phyloP scores from a whole-genome alignment of 1,140 invertebrate species.

The Conus betulinus region DNA sequence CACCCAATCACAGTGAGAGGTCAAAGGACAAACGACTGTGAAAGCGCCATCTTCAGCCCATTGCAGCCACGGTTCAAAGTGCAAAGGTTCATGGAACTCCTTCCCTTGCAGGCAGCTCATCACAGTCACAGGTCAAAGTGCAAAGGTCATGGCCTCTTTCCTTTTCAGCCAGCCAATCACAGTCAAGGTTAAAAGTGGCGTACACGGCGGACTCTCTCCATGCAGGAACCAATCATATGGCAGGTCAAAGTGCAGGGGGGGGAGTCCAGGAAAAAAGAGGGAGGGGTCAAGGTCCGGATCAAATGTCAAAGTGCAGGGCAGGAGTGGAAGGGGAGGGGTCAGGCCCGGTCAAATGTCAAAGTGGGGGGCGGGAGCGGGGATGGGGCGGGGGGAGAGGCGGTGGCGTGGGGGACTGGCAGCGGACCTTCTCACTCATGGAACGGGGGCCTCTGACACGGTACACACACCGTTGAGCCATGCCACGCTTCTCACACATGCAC shows the following conservation, averaged over 20 bases:
- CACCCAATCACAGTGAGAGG: too few species aligned
- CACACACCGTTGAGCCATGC: too few species aligned
- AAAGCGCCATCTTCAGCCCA: too few species aligned
- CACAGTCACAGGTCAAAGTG: background rate
- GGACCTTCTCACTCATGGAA: constrained; percentile 27
- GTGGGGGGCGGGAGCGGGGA: background rate
- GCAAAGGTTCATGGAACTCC: background rate
- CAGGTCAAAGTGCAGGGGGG: background rate
- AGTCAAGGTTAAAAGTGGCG: background rate
- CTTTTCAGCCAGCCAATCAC: background rate
- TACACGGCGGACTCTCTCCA: background rate
- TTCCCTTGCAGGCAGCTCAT: background rate
- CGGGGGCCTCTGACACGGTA: constrained; percentile 3
- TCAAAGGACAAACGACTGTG: too few species aligned
- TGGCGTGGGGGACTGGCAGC: too few species aligned
- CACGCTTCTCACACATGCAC: too few species aligned
- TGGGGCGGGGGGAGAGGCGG: background rate
- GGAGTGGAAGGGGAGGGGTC: background rate
- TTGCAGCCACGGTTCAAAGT: too few species aligned
- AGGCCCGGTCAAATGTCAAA: too few species aligned
- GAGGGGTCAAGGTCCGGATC: background rate
- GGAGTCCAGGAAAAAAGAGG: too few species aligned
- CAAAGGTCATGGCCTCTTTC: background rate
- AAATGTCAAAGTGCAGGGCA: constrained; percentile 29
- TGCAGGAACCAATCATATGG: background rate